Evolutionary conservation across 92 coral and sea anemone species (phyloP), one percentile per base, ranked within the genome.

Genomic region (Paragorgia papillata): DNA sequence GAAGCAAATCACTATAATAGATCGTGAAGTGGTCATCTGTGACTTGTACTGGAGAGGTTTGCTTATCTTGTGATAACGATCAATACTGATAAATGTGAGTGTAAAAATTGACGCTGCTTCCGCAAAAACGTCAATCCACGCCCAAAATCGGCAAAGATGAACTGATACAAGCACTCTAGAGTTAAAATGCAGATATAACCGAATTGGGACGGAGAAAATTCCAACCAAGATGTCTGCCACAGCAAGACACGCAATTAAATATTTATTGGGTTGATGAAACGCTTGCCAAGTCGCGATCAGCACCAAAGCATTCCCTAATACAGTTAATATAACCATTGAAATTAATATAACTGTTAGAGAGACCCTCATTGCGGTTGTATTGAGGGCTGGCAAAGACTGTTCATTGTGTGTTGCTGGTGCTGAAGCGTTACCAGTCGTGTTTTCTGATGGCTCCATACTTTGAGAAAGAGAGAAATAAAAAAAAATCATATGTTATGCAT

Each of bases 211-310:
- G n/a, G 7, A 13, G 32, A 90, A 17, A 27, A 87, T 57, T 13
- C 92, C 96, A 55, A 90, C 90, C 51, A 92, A 49, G 67, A 92
- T 82, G 49, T 92, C 97, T n/a, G 97, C 97, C 40, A 85, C 61
- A 18, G 96, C 91, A 9, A 92, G 85, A 51, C 96, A 87, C 19
- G 90, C 86, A 34, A 92, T 91, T 62, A 90, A 92, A 81, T 90
- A 92, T 84, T 92, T 92, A 24, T 96, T 85, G 9, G 96, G 90
- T 41, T 88, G 82, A 80, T 92, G 97, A 15, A 92, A 91, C 44
- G 84, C 85, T 62, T 84, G 85, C 33, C 90, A 84, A 28, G 90
- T 90, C 56, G 86, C 87, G 33, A 63, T 81, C 48, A 96, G 87
- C 50, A 90, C 96, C 70, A 92, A 76, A 40, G 92, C 85, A 75